Base-by-base conservation (phyloP, 1,140 invertebrate genomes). In the Pemphigus obesinymphae region DNA sequence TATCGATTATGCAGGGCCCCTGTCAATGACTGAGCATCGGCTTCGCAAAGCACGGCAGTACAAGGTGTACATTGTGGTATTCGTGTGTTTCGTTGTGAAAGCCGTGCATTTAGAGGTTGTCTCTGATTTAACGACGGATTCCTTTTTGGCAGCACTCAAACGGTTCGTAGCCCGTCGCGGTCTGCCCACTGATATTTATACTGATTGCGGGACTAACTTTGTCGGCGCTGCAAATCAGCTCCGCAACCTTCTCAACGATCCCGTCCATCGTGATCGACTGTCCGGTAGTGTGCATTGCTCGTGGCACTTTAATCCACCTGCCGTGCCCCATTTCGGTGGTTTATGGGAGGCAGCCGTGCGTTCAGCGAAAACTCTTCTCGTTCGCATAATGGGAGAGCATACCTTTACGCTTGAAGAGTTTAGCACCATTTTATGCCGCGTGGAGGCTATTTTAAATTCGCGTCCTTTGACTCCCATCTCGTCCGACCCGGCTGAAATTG, bases 81-180 rank as follows among this genome's bases (percentile, higher is more conserved):
- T 89, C 82, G 85, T 88, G 7, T 89, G 88, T 70, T 85, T 88
- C 15, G 48, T 83, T 0, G 87, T 86, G 1, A 85, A 85, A 70
- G 88, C 87, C 3, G 75, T 88, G 34, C 88, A 88, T 82, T 82
- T 89, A 13, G 87, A 89, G 82, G 29, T 87, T 0, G 87, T 88
- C 0, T 84, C 84, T 0, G 84, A 86, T 82, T 63, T 88, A 11
- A 83, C 85, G 0, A 85, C 87, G 3, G 85, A 87, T 61, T 84
- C 83, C 1, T 88, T 89, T 75, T 76, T 88, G 7, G 84, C 86
- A 11, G 84, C 86, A 13, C 82, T 89, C 2, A 82, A 84, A 26
- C 80, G 88, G 48, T 89, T 89, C 82, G 83, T 86, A 6, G 82
- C 84, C 7, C 83, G 87, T 10, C 82, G 87, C 50, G 88, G 87